Conservation (phyloP, 1,140 invertebrate species). For the Yoshiicerus persimilis region DNA sequence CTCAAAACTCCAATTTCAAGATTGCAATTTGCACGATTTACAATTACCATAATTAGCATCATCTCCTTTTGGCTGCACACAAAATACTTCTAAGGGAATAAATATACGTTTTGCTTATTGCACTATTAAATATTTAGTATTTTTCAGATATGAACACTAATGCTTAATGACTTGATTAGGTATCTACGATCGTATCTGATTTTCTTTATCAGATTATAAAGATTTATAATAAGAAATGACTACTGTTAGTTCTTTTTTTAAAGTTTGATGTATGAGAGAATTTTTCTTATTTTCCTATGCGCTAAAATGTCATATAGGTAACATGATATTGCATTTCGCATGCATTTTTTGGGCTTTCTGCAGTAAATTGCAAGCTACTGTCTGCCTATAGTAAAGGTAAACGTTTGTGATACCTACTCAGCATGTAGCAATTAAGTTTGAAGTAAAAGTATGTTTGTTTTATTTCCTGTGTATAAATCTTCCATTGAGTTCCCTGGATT, state of each 20-base stretch:
- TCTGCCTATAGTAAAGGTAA: neutral
- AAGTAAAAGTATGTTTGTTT: neutral
- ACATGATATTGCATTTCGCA: too few relatives aligned
- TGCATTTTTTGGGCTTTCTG: neutral
- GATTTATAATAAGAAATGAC: too few relatives aligned
- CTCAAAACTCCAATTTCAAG: neutral
- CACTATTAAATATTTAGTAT: too few relatives aligned
- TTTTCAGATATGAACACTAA: too few relatives aligned
- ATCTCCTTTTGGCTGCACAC: neutral
- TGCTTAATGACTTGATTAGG: too few relatives aligned
- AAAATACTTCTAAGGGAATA: too few relatives aligned
- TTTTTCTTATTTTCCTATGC: too few relatives aligned
- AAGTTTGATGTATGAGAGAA: neutral
- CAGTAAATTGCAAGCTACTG: neutral
- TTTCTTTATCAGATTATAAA: too few relatives aligned
- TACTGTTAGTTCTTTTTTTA: neutral
- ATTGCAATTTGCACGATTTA: neutral
- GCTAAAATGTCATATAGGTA: too few relatives aligned
- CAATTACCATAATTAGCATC: neutral
- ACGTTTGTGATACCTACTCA: neutral
- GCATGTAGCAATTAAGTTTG: neutral
- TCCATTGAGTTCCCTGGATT: neutral
- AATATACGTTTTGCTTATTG: too few relatives aligned
- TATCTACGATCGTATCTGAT: too few relatives aligned
- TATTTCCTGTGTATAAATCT: constrained; percentile 17